These are phyloP conservation scores for Synaphobranchus kaupii DNA, from an alignment of 2,797 vertebrate genomes.

Conservation along the genomic window DNA sequence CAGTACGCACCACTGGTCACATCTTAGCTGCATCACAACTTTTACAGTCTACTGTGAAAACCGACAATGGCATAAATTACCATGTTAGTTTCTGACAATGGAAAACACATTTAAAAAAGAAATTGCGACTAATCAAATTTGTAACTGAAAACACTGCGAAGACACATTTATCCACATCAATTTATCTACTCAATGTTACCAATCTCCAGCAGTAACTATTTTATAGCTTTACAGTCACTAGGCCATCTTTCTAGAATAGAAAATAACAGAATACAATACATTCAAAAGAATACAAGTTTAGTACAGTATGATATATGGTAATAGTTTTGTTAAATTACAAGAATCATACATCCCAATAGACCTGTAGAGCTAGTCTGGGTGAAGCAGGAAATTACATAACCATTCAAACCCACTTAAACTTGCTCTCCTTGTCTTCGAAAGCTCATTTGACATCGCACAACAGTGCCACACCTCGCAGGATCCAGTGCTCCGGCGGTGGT, in stretches of 20 bases:
- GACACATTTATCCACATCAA: not conserved
- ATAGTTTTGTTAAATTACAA: not conserved
- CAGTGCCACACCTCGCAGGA: slow-evolving; percentile 89
- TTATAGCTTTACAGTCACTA: not conserved
- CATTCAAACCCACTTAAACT: not conserved
- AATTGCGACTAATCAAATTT: not conserved
- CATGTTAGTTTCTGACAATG: not conserved
- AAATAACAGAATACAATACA: not conserved
- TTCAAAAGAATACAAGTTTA: not conserved
- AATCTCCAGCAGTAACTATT: not conserved
- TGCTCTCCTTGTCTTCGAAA: not conserved
- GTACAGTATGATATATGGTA: slow-evolving; percentile 5
- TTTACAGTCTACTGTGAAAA: not conserved
- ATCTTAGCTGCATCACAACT: not conserved
- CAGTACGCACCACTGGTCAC: not conserved
- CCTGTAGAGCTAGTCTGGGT: not conserved
- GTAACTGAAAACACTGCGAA: not conserved
- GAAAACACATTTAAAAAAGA: not conserved
- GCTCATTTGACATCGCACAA: slow-evolving; percentile 90
- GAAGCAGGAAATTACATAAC: not conserved
- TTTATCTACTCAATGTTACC: not conserved
- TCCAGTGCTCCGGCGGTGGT: slow-evolving; percentile 86
- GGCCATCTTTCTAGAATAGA: not conserved
- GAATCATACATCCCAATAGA: not conserved
- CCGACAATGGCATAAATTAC: not conserved